Conservation (phyloP, 2,113 vertebrate species). For the Aramus guarauna region DNA sequence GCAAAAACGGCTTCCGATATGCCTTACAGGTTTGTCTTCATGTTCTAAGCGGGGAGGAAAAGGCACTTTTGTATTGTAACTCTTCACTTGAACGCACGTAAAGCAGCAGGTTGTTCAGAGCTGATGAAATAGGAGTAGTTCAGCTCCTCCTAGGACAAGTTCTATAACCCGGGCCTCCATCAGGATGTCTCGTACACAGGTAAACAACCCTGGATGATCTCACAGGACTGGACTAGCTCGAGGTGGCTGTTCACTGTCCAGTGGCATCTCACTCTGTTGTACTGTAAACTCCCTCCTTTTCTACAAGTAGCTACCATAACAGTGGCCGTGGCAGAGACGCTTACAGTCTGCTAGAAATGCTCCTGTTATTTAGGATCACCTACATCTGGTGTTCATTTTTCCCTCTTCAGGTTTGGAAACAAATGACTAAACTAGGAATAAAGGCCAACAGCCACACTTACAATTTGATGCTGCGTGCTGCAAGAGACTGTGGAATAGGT, state of each 20-base stretch:
- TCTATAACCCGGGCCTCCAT: not conserved
- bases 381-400: not conserved
- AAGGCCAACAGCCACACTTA: conserved; percentile 78
- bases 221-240: not conserved
- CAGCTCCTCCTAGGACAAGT: not conserved
- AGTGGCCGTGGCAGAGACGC: not conserved
- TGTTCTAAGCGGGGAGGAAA: not conserved
- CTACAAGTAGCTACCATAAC: not conserved
- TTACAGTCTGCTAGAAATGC: not conserved
- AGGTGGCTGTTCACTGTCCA: not conserved
- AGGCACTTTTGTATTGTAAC: not conserved
- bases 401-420: conserved; percentile 85
- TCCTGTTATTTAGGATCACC: not conserved
- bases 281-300: not conserved
- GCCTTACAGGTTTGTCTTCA: conserved; percentile 81
- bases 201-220: not conserved
- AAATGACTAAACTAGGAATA: conserved; percentile 86
- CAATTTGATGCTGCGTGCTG: conserved; percentile 84
- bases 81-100: accelerated
- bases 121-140: not conserved
- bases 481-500: conserved; percentile 88
- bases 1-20: conserved; percentile 81
- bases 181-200: accelerated
- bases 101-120: not conserved
- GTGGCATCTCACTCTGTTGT: not conserved